Conservation (phyloP, 2,113 vertebrate species). For the Syrmaticus mikado region DNA sequence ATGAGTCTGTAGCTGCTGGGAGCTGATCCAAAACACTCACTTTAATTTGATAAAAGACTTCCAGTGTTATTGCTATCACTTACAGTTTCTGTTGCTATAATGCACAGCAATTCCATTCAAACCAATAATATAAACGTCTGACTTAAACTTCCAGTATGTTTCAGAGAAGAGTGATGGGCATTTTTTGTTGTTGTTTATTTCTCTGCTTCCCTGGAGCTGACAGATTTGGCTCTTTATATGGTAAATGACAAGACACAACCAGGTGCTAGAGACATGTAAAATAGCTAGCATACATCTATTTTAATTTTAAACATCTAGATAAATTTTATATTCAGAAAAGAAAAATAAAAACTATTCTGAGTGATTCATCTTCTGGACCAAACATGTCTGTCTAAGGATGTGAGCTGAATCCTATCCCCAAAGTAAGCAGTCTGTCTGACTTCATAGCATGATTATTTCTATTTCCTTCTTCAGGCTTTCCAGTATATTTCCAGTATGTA, state of each 20-base stretch:
- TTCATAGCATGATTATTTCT: neutral
- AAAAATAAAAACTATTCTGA: neutral
- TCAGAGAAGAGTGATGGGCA: neutral
- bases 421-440: neutral
- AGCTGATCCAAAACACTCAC: conserved; percentile 11
- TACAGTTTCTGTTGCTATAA: conserved; percentile 31
- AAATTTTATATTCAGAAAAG: neutral
- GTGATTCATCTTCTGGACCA: neutral
- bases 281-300: neutral
- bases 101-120: neutral
- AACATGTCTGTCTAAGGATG: neutral
- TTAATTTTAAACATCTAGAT: neutral
- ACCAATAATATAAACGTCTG: neutral
- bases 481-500: neutral
- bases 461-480: neutral
- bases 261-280: neutral
- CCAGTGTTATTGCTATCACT: conserved; percentile 28
- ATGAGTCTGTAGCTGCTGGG: neutral
- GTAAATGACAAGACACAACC: neutral
- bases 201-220: neutral
- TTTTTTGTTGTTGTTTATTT: neutral
- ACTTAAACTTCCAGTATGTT: neutral
- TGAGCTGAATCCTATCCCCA: neutral
- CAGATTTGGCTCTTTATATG: neutral
- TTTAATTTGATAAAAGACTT: conserved; percentile 57